Percentiles rank a stretch among this genome's conserved stretches.
phyloP scores from a whole-genome alignment of 2,888 invertebrate species.

The Acleris cristana region DNA sequence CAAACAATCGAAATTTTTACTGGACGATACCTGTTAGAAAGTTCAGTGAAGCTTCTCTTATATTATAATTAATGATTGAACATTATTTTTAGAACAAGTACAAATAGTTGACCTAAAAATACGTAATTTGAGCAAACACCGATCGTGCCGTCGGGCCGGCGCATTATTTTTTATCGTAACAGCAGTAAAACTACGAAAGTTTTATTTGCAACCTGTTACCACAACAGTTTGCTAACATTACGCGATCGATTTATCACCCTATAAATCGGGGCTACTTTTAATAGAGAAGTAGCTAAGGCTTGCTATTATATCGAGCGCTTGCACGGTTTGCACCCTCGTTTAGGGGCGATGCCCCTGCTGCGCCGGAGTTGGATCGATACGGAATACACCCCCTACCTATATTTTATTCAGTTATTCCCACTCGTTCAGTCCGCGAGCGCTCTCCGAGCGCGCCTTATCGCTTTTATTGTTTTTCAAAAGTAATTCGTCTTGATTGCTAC shows the following conservation, averaged over 20 bases:
- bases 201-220: constrained; percentile 41
- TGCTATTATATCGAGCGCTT: constrained; percentile 47
- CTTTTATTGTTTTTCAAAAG: constrained; percentile 77
- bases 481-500: constrained; percentile 71
- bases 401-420: constrained; percentile 43
- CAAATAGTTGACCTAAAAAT: constrained; percentile 10
- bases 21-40: no score
- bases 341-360: constrained; percentile 63
- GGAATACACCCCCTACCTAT: constrained; percentile 51
- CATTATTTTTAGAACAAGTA: no score
- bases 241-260: constrained; percentile 57
- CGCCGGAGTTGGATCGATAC: constrained; percentile 78
- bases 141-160: constrained; percentile 6
- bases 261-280: constrained; percentile 49
- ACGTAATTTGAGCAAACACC: constrained; percentile 8
- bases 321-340: constrained; percentile 57
- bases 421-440: constrained; percentile 51
- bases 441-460: constrained; percentile 69
- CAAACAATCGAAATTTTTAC: no score
- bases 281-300: constrained; percentile 46
- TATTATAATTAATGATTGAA: no score
- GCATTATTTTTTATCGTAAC: constrained; percentile 33
- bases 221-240: constrained; percentile 42
- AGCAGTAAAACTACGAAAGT: constrained; percentile 14
- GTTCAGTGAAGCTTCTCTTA: no score